Conservation (phyloP, 2,888 invertebrate species). For the Pollenia labialis region DNA sequence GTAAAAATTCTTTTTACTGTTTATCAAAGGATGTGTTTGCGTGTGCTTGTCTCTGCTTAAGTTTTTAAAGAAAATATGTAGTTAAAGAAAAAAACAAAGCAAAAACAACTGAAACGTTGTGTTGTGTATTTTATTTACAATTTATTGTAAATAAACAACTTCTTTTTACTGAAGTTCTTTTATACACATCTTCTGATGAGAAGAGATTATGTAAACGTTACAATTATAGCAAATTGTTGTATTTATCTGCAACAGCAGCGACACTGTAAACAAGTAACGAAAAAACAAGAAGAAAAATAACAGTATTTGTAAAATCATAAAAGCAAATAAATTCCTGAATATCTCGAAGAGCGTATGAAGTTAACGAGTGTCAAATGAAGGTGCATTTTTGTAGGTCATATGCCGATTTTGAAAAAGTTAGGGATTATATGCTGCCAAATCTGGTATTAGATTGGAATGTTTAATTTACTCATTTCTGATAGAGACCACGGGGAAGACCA, state of each 20-base stretch:
- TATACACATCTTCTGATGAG: constrained; percentile 45
- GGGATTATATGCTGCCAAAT: too few relatives aligned
- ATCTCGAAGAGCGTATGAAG: not conserved
- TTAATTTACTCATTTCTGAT: too few relatives aligned
- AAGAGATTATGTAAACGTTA: constrained; percentile 67
- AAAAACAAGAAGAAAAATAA: constrained; percentile 31
- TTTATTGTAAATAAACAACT: constrained; percentile 44
- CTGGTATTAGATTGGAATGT: too few relatives aligned
- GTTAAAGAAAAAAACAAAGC: constrained; percentile 15
- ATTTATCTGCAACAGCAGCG: constrained; percentile 71
- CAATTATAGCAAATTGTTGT: constrained; percentile 76
- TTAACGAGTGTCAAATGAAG: too few relatives aligned
- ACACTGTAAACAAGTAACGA: constrained; percentile 72
- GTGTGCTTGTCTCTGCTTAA: constrained; percentile 19
- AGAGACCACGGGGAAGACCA: too few relatives aligned
- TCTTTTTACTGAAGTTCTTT: not conserved
- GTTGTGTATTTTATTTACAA: constrained; percentile 44
- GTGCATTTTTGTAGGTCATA: too few relatives aligned
- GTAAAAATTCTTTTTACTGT: not conserved
- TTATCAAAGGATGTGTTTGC: constrained; percentile 1
- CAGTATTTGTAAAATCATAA: constrained; percentile 16
- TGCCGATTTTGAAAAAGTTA: too few relatives aligned
- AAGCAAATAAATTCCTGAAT: too few relatives aligned
- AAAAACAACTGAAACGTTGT: not conserved
- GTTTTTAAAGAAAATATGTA: constrained; percentile 11